phyloP scores from a whole-genome alignment of 2,113 vertebrate genomes.

The Coptodon rendalli region DNA sequence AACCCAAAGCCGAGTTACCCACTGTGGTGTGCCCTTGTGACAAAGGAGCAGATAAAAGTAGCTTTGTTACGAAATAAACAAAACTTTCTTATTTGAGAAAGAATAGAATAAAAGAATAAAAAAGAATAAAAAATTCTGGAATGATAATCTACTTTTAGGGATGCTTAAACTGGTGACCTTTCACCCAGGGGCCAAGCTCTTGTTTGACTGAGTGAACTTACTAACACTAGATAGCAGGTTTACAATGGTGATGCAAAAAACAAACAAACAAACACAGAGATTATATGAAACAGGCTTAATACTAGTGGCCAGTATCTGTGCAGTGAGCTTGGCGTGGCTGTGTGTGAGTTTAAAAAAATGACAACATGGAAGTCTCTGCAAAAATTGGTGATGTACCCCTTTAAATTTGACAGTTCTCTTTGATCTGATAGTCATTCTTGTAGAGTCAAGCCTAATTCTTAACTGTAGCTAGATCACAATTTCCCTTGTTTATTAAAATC shows the following conservation, averaged over 20 bases:
- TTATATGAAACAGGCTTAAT: neutral
- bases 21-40: neutral
- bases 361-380: neutral
- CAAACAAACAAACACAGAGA: neutral
- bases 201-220: neutral
- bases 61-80: neutral
- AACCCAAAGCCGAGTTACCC: neutral
- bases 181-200: neutral
- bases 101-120: neutral
- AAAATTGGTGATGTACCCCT: neutral
- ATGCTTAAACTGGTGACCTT: neutral
- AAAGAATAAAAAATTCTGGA: neutral
- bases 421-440: fast-evolving
- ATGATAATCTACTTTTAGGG: neutral
- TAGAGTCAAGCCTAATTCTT: neutral
- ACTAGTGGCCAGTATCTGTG: neutral
- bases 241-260: neutral
- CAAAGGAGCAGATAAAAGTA: neutral
- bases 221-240: fast-evolving
- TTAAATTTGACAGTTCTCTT: neutral
- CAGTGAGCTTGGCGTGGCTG: too few species aligned
- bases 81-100: neutral
- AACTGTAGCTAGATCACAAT: neutral
- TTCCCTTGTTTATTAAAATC: neutral
- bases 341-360: neutral